Conservation (phyloP, 2,113 vertebrate genomes). For the Corythornis cristatus region DNA sequence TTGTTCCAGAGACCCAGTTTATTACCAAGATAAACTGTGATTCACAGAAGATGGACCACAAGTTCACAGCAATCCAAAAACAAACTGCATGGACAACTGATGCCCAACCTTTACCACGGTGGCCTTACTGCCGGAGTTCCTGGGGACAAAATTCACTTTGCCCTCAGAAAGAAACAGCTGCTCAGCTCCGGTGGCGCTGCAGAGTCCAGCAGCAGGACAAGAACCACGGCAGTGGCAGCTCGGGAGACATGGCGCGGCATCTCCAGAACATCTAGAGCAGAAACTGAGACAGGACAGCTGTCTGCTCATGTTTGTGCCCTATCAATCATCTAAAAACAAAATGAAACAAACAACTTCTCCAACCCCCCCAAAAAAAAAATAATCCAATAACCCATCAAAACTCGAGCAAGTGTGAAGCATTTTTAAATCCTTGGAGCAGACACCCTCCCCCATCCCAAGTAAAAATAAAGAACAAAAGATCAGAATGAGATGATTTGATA, state of each 20-base stretch:
- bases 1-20: neutral
- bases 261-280: neutral
- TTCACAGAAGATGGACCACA: neutral
- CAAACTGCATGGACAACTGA: neutral
- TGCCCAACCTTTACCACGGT: neutral
- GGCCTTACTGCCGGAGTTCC: neutral
- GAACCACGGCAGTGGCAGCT: neutral
- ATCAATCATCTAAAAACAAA: neutral
- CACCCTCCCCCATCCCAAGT: slow-evolving; percentile 70
- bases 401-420: slow-evolving; percentile 63
- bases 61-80: neutral
- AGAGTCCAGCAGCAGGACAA: neutral
- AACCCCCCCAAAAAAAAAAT: no score
- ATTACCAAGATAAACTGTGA: neutral
- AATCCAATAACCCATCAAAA: no score
- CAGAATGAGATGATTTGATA: slow-evolving; percentile 85
- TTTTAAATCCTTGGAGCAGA: slow-evolving; percentile 76
- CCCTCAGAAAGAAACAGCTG: slow-evolving; percentile 7
- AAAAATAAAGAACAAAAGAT: slow-evolving; percentile 59
- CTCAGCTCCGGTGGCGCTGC: neutral
- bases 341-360: neutral
- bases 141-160: neutral
- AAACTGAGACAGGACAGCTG: neutral
- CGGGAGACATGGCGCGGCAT: neutral
- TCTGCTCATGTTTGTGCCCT: slow-evolving; percentile 38